These are phyloP conservation scores for Ectobius pallidus DNA, from an alignment of 2,888 invertebrate genomes.

Conservation along the genomic window DNA sequence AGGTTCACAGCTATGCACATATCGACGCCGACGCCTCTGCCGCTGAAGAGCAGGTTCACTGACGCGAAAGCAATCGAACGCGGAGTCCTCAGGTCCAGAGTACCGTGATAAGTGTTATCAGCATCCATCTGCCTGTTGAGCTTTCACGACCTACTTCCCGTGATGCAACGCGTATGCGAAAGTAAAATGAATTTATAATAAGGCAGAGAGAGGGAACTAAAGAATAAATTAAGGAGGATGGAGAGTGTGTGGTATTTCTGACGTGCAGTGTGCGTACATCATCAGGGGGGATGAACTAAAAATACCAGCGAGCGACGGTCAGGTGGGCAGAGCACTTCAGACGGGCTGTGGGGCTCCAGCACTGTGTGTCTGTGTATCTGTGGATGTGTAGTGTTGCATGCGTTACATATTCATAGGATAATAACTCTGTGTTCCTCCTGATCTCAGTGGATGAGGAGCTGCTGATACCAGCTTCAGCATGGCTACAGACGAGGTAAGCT, in stretches of 20 bases:
- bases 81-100: too few species aligned
- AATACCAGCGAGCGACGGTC: not conserved
- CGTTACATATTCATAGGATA: not conserved
- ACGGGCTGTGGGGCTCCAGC: not conserved
- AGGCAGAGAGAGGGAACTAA: too few species aligned
- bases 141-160: too few species aligned
- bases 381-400: not conserved
- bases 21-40: too few species aligned
- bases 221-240: too few species aligned
- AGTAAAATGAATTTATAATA: too few species aligned
- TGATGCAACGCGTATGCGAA: too few species aligned
- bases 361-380: not conserved
- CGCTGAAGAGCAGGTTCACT: too few species aligned
- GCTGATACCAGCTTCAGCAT: not conserved
- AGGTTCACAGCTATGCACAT: too few species aligned
- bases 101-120: too few species aligned
- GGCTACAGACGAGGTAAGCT: not conserved
- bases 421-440: not conserved
- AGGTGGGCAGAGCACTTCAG: not conserved
- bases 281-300: constrained; percentile 2
- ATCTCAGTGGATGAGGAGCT: not conserved
- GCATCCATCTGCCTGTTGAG: too few species aligned
- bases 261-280: not conserved
- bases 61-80: too few species aligned
- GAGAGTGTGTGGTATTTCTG: constrained; percentile 5